These are phyloP conservation scores for Platorchestia sp. DNA, from an alignment of 1,140 invertebrate genomes.

Conservation along the genomic window DNA sequence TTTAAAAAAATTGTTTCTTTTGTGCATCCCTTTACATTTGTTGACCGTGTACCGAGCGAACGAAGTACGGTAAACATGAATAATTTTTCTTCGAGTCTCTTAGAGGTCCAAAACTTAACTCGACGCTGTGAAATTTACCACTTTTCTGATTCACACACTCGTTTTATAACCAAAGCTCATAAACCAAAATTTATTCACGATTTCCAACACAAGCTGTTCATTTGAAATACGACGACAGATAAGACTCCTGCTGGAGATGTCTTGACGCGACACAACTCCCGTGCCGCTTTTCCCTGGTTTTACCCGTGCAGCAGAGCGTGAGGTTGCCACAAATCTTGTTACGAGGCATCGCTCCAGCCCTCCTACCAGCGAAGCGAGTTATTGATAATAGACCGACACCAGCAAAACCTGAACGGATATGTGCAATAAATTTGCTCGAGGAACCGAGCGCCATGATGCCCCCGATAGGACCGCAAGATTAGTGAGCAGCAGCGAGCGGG, in stretches of 20 bases:
- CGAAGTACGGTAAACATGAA: not conserved
- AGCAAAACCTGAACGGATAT: not conserved
- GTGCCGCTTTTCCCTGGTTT: not conserved
- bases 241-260: too few species aligned
- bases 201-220: not conserved
- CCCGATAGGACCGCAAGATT: not conserved
- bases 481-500: not conserved
- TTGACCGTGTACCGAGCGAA: not conserved
- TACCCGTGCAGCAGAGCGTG: not conserved
- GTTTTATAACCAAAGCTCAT: not conserved
- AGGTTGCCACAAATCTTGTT: not conserved
- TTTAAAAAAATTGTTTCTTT: not conserved
- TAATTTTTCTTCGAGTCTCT: not conserved
- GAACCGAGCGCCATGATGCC: not conserved
- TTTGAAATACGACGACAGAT: not conserved
- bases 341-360: not conserved
- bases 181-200: not conserved
- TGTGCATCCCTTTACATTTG: not conserved
- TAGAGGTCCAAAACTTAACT: not conserved
- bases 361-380: not conserved
- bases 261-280: not conserved
- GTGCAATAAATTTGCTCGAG: not conserved
- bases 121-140: not conserved
- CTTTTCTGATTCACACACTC: not conserved
- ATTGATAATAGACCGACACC: slow-evolving; percentile 1